phyloP scores from a whole-genome alignment of 2,888 invertebrate genomes.

The Drosophila paramelanica region DNA sequence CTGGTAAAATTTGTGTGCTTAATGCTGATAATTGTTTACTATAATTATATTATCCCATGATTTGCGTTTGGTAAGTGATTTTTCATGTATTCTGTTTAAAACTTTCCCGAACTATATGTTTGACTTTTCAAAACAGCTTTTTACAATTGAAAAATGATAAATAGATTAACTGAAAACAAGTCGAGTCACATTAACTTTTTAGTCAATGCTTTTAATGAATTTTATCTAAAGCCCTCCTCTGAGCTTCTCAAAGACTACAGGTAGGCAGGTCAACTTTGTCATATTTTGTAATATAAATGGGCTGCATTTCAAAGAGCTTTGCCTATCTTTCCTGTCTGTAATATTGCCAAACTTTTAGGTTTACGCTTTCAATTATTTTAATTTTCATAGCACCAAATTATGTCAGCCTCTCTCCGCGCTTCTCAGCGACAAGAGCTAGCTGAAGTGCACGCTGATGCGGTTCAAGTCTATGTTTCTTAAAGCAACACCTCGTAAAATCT shows the following conservation, averaged over 20 bases:
- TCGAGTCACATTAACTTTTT: too few species aligned
- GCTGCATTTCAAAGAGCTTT: too few species aligned
- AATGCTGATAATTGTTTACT: slow-evolving; percentile 10
- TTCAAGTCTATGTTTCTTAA: slow-evolving; percentile 23
- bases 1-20: slow-evolving; percentile 25
- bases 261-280: background rate
- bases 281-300: too few species aligned
- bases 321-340: background rate
- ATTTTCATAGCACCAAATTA: background rate
- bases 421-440: slow-evolving; percentile 6
- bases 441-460: background rate
- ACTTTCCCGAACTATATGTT: background rate
- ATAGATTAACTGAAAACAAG: too few species aligned
- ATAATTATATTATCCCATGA: background rate
- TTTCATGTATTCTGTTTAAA: background rate
- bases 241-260: background rate
- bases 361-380: slow-evolving; percentile 24
- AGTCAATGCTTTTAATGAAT: too few species aligned
- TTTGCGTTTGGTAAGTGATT: background rate
- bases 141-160: too few species aligned
- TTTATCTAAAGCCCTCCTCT: too few species aligned
- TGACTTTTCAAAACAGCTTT: too few species aligned
- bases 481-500: slow-evolving; percentile 64
- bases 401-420: slow-evolving; percentile 14
- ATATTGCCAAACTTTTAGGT: background rate